Conservation (phyloP, 1,140 invertebrate species). For the Dinoponera quadriceps region DNA sequence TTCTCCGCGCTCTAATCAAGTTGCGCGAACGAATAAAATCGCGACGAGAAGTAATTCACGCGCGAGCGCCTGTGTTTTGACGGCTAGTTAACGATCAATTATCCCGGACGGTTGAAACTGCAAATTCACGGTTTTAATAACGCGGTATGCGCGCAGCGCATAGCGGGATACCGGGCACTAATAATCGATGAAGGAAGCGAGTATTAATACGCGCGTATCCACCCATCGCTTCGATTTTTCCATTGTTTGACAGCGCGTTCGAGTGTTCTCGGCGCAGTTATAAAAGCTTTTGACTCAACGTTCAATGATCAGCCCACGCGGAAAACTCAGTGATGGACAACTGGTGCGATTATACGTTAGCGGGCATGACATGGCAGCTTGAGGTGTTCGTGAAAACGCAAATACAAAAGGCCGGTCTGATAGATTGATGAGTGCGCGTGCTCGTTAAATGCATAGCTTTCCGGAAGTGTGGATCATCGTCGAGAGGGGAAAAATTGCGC, state of each 20-base stretch:
- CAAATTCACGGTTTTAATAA: conserved; percentile 11
- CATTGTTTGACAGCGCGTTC: conserved; percentile 12
- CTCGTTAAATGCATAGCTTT: conserved; percentile 49
- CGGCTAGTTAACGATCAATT: conserved; percentile 8
- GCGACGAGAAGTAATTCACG: not conserved
- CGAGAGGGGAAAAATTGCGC: conserved; percentile 21
- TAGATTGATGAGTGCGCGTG: conserved; percentile 55
- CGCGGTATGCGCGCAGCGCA: not conserved
- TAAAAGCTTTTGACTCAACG: conserved; percentile 3
- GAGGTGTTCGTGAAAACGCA: conserved; percentile 60
- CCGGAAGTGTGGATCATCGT: conserved; percentile 48
- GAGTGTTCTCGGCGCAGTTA: conserved; percentile 1
- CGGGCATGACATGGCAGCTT: conserved; percentile 46
- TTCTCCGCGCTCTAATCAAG: not conserved
- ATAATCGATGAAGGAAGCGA: not conserved
- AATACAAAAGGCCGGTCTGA: conserved; percentile 60
- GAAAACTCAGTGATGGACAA: conserved; percentile 48
- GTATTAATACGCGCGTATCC: conserved; percentile 16
- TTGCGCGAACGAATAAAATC: not conserved
- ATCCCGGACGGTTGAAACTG: not conserved
- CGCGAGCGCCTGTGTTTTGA: not conserved
- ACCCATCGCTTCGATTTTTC: conserved; percentile 12
- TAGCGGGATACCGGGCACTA: not conserved
- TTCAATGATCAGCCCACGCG: conserved; percentile 27
- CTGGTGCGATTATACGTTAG: conserved; percentile 52